Conservation (phyloP, 1,140 invertebrate genomes). For the Meteorus sp. region DNA sequence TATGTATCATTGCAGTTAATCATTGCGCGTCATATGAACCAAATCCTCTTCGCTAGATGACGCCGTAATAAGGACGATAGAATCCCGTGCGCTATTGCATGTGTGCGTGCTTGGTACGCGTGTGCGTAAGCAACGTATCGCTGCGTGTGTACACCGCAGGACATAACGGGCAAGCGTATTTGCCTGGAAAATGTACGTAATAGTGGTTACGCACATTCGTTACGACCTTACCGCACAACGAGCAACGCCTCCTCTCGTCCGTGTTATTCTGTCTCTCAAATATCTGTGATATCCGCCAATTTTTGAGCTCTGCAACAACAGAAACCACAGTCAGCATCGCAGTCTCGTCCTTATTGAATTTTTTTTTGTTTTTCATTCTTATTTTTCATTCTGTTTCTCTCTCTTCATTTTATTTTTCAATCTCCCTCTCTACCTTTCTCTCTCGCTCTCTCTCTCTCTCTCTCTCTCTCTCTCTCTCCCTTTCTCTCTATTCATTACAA, state of each 20-base stretch:
- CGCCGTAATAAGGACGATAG: conserved; percentile 32
- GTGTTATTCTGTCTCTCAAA: conserved; percentile 66
- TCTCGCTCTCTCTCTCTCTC: conserved; percentile 28
- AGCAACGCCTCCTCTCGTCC: conserved; percentile 67
- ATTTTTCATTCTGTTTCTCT: conserved; percentile 7
- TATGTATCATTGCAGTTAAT: background rate
- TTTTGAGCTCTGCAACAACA: conserved; percentile 68
- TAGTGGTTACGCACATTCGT: conserved; percentile 70
- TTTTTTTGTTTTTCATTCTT: conserved; percentile 34
- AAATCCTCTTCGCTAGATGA: conserved; percentile 27
- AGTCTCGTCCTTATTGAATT: conserved; percentile 27
- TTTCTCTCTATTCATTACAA: background rate
- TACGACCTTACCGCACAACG: conserved; percentile 69
- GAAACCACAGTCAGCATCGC: conserved; percentile 57
- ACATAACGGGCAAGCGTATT: conserved; percentile 66
- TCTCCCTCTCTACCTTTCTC: background rate
- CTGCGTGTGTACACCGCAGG: conserved; percentile 68
- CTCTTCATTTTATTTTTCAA: background rate
- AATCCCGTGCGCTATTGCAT: conserved; percentile 39
- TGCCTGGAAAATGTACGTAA: conserved; percentile 69
- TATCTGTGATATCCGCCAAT: conserved; percentile 69
- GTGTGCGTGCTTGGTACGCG: conserved; percentile 66
- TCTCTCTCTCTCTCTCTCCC: conserved; percentile 28
- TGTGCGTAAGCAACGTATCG: conserved; percentile 67
- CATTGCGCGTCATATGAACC: background rate